Evolutionary conservation across 2,888 invertebrate species (phyloP), one percentile per base, ranked within the genome.

Genomic region (Agrochola lota): DNA sequence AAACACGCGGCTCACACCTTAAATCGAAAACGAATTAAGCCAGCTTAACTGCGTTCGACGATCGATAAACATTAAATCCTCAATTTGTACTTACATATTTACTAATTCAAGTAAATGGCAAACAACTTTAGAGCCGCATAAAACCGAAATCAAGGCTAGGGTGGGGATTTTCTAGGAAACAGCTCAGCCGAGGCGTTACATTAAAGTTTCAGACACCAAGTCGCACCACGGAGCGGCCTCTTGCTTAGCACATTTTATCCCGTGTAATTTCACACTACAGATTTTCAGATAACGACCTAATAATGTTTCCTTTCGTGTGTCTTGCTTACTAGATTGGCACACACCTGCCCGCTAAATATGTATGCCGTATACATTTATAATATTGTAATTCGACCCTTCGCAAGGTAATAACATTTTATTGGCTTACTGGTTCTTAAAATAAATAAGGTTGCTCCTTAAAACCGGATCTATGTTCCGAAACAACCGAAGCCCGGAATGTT

Each of bases 151-250:
- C 95, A 93, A 92, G 92, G 91, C 87, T 88, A 85, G 89, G 88
- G 86, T 87, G 90, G 80, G 84, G 91, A 92, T 93, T 94, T 93
- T 91, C 91, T 92, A 92, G 92, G 91, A 90, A 92, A 90, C 91
- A 80, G 88, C 89, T 88, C 88, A 87, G 85, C 83, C 89, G 91
- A 91, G 90, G 92, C 91, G 90, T 93, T 91, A 93, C 94, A 95
- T 95, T 94, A 95, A 95, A 95, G 82, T 95, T 95, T 95, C 94
- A 95, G 86, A 87, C 89, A 90, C 90, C 89, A 89, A 91, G 91
- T 89, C 90, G 90, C 88, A 80, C 67, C 71, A 74, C 68, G 77
- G 77, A 62, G 76, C 80, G 70, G 86, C 87, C 86, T 83, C 89
- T 91, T 92, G 89, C 91, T 89, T 85, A 88, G 87, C 91, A 90